Evolutionary conservation across 2,797 vertebrate species (phyloP).

Genomic region (Neosilurus mollespiculum): DNA sequence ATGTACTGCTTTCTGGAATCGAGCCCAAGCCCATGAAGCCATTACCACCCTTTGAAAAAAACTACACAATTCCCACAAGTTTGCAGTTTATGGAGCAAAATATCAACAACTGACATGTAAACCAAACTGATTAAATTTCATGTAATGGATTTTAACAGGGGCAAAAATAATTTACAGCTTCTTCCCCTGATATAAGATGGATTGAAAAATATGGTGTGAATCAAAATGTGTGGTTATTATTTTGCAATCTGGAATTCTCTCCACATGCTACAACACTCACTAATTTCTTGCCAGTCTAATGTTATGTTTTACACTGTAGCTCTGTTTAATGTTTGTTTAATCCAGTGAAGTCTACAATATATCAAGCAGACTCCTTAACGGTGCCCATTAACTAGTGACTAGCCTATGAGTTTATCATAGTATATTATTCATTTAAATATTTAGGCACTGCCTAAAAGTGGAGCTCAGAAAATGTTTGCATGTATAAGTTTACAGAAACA

Average conservation of each 20-base stretch:
- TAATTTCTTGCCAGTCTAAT: not conserved
- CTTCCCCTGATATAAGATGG: not conserved
- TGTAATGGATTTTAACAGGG: conserved; percentile 2
- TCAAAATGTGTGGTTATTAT: conserved; percentile 1
- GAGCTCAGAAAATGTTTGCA: too few species aligned
- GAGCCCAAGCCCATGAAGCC: conserved; percentile 18
- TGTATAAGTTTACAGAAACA: too few species aligned
- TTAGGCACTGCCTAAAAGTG: too few species aligned
- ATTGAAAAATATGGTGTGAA: not conserved
- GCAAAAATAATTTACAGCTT: not conserved
- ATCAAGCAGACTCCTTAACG: too few species aligned
- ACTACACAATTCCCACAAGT: not conserved
- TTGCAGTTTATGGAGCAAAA: not conserved
- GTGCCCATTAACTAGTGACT: too few species aligned
- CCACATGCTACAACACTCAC: not conserved
- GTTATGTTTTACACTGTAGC: not conserved
- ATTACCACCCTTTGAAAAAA: conserved; percentile 11
- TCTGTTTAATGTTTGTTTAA: not conserved
- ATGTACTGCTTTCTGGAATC: conserved; percentile 20
- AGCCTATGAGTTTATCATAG: too few species aligned
- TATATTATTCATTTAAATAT: too few species aligned
- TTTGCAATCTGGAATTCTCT: not conserved
- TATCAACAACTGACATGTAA: conserved; percentile 2
- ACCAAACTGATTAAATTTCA: not conserved
- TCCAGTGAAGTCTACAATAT: not conserved